Evolutionary conservation across 2,888 invertebrate species (phyloP).

Genomic region (Papilio demoleus): DNA sequence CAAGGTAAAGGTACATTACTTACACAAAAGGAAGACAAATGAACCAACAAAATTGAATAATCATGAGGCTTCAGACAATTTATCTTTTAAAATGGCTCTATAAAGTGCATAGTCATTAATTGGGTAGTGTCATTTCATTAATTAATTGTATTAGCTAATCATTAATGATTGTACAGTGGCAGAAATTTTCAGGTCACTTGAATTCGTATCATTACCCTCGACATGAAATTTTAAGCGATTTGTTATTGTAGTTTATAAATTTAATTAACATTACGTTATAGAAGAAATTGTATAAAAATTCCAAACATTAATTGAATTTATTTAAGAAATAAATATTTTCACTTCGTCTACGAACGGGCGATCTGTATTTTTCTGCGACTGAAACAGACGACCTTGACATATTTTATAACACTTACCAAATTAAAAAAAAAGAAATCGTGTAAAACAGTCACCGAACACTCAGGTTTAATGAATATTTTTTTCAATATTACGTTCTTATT

Average conservation of each 20-base stretch:
- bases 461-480: background rate
- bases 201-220: too few relatives aligned
- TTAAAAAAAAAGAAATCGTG: conserved; percentile 4
- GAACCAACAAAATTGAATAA: background rate
- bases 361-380: background rate
- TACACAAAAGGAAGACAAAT: conserved; percentile 15
- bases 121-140: background rate
- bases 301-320: too few relatives aligned
- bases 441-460: conserved; percentile 7
- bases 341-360: background rate
- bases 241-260: too few relatives aligned
- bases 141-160: too few relatives aligned
- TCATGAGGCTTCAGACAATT: background rate
- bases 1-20: conserved; percentile 13
- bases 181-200: too few relatives aligned
- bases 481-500: background rate
- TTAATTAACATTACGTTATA: too few relatives aligned
- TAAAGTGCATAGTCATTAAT: background rate
- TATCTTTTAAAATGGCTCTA: background rate
- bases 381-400: conserved; percentile 2
- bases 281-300: too few relatives aligned
- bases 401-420: conserved; percentile 6
- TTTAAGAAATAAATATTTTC: background rate
- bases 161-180: too few relatives aligned
- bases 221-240: too few relatives aligned